These are phyloP conservation scores for Passer domesticus DNA, from an alignment of 2,113 vertebrate genomes.

Conservation along the genomic window DNA sequence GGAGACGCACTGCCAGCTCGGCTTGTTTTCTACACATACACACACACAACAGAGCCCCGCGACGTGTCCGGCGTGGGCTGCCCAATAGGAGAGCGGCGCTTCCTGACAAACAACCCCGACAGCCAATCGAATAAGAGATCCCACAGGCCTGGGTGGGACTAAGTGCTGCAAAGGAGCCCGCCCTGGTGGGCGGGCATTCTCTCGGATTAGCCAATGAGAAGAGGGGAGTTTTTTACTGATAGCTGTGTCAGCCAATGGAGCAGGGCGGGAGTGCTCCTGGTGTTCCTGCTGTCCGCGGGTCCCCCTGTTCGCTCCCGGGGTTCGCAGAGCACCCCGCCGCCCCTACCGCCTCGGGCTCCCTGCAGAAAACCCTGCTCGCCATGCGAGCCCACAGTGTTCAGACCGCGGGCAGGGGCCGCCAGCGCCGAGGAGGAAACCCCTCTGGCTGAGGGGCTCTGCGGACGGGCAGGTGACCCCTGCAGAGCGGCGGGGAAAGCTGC, in stretches of 20 bases:
- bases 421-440: neutral
- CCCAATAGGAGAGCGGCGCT: neutral
- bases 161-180: accelerated
- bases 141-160: neutral
- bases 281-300: accelerated
- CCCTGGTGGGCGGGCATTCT: neutral
- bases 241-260: neutral
- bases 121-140: neutral
- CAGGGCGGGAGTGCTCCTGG: accelerated
- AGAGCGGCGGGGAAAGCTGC: neutral
- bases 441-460: neutral
- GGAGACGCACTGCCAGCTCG: conserved; percentile 8
- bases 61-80: neutral
- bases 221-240: accelerated
- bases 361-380: neutral
- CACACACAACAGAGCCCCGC: neutral
- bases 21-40: neutral
- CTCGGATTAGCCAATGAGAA: accelerated
- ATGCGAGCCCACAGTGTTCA: neutral
- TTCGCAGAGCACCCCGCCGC: too few species aligned
- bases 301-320: neutral
- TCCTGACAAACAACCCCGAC: neutral
- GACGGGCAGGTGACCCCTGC: neutral
- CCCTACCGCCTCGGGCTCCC: neutral
- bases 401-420: neutral